Evolutionary conservation across 2,888 invertebrate genomes (phyloP).

Genomic region (Anthoptus insignis): DNA sequence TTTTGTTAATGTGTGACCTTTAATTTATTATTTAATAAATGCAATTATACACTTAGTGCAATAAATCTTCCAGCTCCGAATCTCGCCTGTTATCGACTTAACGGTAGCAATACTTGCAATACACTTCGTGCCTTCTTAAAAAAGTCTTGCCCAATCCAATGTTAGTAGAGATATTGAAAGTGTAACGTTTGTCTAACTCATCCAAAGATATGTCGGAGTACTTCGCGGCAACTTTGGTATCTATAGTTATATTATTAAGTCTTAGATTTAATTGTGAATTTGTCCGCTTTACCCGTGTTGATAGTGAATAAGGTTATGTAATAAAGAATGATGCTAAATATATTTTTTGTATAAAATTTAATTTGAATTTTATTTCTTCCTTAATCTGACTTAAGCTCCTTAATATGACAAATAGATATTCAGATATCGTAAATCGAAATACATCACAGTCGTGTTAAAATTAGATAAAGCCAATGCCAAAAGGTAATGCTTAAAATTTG

Average conservation of each 20-base stretch:
- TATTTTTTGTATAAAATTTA: constrained; percentile 47
- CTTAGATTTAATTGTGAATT: constrained; percentile 18
- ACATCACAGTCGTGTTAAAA: constrained; percentile 1
- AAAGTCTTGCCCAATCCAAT: constrained; percentile 70
- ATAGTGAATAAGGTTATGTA: constrained; percentile 17
- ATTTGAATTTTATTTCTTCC: constrained; percentile 41
- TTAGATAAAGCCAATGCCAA: constrained; percentile 32
- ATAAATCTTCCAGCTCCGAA: neutral
- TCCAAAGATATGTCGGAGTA: constrained; percentile 30
- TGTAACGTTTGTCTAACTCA: constrained; percentile 23
- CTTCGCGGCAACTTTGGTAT: constrained; percentile 28
- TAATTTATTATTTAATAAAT: neutral
- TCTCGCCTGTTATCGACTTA: constrained; percentile 8
- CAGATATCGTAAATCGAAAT: neutral
- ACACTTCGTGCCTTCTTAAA: constrained; percentile 67
- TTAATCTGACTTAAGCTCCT: too few relatives aligned
- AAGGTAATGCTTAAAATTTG: too few relatives aligned
- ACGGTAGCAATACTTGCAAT: constrained; percentile 51
- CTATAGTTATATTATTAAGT: constrained; percentile 17
- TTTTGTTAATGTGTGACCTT: too few relatives aligned
- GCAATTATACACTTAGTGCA: constrained; percentile 12
- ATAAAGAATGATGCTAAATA: constrained; percentile 43
- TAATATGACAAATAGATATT: too few relatives aligned
- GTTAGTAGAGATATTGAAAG: constrained; percentile 30
- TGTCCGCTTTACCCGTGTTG: constrained; percentile 27